Percentiles rank a stretch among this genome's conserved stretches.
Evolutionary conservation across 2,888 invertebrate genomes (phyloP).

Genomic region (Harmothoe impar): DNA sequence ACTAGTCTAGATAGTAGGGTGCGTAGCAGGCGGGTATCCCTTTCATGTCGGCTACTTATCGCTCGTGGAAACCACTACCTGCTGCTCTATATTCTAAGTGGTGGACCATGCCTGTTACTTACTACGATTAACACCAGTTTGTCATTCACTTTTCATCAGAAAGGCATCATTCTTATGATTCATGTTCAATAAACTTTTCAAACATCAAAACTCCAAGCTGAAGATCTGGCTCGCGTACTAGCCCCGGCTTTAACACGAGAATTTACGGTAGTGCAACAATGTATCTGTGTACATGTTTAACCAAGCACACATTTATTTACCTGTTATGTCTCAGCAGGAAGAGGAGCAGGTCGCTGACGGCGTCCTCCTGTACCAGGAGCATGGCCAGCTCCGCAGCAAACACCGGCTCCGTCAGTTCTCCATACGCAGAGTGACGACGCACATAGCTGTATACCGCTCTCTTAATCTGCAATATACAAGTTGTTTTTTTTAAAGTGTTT

Average conservation of each 20-base stretch:
- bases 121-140: neutral
- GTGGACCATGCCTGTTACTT: neutral
- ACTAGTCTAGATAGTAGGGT: neutral
- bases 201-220: no score
- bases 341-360: slow-evolving; percentile 12
- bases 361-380: slow-evolving; percentile 25
- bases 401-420: neutral
- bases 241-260: no score
- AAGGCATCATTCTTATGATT: no score
- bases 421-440: neutral
- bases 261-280: no score
- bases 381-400: slow-evolving; percentile 32
- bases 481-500: no score
- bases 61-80: neutral
- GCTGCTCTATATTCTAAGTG: neutral
- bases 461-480: slow-evolving; percentile 43
- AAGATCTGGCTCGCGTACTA: no score
- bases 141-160: no score
- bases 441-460: neutral
- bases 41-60: neutral
- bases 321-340: slow-evolving; percentile 26
- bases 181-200: no score
- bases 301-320: no score
- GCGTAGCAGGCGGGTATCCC: neutral
- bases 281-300: no score